Evolutionary conservation across 2,888 invertebrate genomes (phyloP).

Genomic region (Hydraecia micacea): DNA sequence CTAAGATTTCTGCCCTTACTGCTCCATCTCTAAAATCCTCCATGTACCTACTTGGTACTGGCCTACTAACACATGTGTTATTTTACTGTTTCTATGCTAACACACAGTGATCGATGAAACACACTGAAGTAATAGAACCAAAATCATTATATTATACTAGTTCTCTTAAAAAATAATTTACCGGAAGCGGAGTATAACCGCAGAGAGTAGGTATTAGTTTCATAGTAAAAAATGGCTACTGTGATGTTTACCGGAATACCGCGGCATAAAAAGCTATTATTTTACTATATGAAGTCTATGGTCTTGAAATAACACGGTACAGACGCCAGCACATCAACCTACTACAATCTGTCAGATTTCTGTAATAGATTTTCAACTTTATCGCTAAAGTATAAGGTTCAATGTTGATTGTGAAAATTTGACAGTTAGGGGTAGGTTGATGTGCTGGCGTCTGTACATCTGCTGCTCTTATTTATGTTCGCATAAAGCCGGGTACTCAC

Average conservation of each 20-base stretch:
- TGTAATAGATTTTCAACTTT: no score
- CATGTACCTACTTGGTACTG: not conserved
- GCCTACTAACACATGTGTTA: not conserved
- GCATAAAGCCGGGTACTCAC: no score
- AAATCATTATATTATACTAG: not conserved
- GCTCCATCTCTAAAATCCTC: not conserved
- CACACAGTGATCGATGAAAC: not conserved
- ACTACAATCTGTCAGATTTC: no score
- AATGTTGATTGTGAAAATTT: no score
- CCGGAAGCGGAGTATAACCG: not conserved
- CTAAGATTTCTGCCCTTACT: not conserved
- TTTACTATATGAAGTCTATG: not conserved
- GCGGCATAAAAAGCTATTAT: not conserved
- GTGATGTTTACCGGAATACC: not conserved
- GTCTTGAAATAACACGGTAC: not conserved
- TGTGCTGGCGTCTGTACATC: no score
- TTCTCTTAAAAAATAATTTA: not conserved
- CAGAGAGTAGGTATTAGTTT: not conserved
- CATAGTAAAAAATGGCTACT: not conserved
- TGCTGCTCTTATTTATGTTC: not conserved
- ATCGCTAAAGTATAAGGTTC: no score
- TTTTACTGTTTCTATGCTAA: not conserved
- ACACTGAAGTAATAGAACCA: not conserved
- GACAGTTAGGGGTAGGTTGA: no score
- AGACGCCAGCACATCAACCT: no score